Conservation (phyloP, 2,888 invertebrate genomes). For the Spodoptera littoralis region DNA sequence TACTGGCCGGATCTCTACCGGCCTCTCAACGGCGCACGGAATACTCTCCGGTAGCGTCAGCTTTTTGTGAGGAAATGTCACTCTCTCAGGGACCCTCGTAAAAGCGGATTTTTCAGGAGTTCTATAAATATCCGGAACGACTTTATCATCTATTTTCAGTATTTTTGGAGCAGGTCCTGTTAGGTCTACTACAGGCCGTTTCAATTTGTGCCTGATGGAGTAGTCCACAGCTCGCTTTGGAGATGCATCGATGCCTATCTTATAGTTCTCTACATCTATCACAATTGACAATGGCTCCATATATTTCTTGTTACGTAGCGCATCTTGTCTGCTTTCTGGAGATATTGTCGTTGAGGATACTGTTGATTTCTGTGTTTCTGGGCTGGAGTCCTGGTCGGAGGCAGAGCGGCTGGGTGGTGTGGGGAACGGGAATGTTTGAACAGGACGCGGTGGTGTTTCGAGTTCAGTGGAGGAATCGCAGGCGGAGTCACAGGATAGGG, state of each 20-base stretch:
- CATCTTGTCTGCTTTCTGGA: slow-evolving; percentile 79
- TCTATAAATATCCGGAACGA: slow-evolving; percentile 55
- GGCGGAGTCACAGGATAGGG: slow-evolving; percentile 91
- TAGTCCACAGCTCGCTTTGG: slow-evolving; percentile 86
- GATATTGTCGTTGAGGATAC: slow-evolving; percentile 88
- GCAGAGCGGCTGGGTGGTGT: slow-evolving; percentile 90
- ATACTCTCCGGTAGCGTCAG: slow-evolving; percentile 77
- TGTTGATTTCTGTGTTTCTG: slow-evolving; percentile 84
- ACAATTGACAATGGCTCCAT: slow-evolving; percentile 86
- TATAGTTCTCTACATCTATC: slow-evolving; percentile 85
- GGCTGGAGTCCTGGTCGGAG: slow-evolving; percentile 86
- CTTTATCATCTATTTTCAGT: slow-evolving; percentile 69
- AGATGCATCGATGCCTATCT: slow-evolving; percentile 84
- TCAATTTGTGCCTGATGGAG: slow-evolving; percentile 80
- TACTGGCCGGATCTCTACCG: slow-evolving; percentile 39
- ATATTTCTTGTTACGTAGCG: slow-evolving; percentile 74
- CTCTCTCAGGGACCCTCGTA: slow-evolving; percentile 65
- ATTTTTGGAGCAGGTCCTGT: slow-evolving; percentile 76
- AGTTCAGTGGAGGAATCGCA: slow-evolving; percentile 89
- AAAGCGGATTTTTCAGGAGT: slow-evolving; percentile 73
- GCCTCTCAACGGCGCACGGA: slow-evolving; percentile 67
- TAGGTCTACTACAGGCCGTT: slow-evolving; percentile 73
- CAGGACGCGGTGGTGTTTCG: slow-evolving; percentile 85
- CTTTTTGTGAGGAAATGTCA: slow-evolving; percentile 65
- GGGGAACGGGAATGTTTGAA: slow-evolving; percentile 83